phyloP scores from a whole-genome alignment of 2,797 vertebrate species.

The Anguilla anguilla region DNA sequence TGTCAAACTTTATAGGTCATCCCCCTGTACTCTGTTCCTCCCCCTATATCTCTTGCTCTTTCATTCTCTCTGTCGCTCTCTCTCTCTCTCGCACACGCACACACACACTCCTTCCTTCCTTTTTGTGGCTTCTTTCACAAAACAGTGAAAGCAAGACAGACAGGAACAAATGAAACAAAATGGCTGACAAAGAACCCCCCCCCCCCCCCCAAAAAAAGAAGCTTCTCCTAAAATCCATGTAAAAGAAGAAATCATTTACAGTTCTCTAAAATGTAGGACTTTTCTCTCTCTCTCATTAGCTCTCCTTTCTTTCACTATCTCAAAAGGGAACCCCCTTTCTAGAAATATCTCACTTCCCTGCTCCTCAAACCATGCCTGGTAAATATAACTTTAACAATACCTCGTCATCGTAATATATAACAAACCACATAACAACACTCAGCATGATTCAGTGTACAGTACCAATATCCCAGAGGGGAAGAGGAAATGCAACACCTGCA shows the following conservation, averaged over 20 bases:
- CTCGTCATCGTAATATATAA: not conserved
- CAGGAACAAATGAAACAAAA: conserved; percentile 61
- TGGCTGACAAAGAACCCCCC: conserved; percentile 29
- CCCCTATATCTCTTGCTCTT: conserved; percentile 39
- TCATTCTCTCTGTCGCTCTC: conserved; percentile 52
- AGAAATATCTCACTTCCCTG: not conserved
- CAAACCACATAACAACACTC: not conserved
- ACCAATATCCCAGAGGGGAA: not conserved
- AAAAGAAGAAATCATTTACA: conserved; percentile 27
- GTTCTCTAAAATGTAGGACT: not conserved
- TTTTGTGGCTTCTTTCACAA: conserved; percentile 79
- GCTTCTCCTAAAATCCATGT: conserved; percentile 13
- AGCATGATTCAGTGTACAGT: not conserved
- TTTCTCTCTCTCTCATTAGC: not conserved
- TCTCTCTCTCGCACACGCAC: conserved; percentile 51
- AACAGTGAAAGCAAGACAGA: conserved; percentile 78
- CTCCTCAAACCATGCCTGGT: not conserved
- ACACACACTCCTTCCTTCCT: conserved; percentile 73
- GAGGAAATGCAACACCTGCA: not conserved
- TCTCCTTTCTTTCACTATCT: conserved; percentile 14
- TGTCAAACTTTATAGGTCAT: conserved; percentile 43
- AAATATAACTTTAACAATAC: not conserved
- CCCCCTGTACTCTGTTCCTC: conserved; percentile 48
- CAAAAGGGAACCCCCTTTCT: conserved; percentile 3
- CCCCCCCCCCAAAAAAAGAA: not conserved